Percentiles rank a stretch among this genome's conserved stretches.
Conservation (phyloP, 2,113 vertebrate species). For the Brevimyrus niger region DNA sequence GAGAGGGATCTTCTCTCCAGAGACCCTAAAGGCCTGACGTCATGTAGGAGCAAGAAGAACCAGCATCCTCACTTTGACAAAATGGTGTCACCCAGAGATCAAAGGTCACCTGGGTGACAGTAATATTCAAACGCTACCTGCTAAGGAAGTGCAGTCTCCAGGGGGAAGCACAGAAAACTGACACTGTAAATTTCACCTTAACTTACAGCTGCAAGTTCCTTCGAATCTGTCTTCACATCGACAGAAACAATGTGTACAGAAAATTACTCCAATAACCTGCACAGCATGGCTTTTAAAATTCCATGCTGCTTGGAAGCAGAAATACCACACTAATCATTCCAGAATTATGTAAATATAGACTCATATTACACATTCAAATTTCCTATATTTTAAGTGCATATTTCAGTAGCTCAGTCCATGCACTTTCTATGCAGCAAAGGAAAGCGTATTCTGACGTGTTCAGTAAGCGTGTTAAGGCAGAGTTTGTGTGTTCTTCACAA, state of each 20-base stretch:
- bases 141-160: background rate
- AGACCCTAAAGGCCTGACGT: background rate
- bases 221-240: background rate
- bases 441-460: background rate
- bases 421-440: background rate
- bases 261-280: background rate
- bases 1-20: background rate
- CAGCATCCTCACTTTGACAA: background rate
- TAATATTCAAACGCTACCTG: background rate
- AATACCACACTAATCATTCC: background rate
- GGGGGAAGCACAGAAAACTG: background rate
- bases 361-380: background rate
- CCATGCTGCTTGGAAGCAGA: background rate
- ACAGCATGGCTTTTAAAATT: background rate
- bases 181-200: background rate
- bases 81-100: background rate
- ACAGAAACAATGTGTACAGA: background rate
- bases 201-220: background rate
- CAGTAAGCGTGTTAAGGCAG: no score
- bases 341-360: background rate
- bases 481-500: background rate
- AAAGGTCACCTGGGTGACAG: background rate
- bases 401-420: background rate
- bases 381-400: background rate
- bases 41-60: background rate